Base-by-base conservation (phyloP, 2,888 invertebrate genomes). In the Ellobium chinense region DNA sequence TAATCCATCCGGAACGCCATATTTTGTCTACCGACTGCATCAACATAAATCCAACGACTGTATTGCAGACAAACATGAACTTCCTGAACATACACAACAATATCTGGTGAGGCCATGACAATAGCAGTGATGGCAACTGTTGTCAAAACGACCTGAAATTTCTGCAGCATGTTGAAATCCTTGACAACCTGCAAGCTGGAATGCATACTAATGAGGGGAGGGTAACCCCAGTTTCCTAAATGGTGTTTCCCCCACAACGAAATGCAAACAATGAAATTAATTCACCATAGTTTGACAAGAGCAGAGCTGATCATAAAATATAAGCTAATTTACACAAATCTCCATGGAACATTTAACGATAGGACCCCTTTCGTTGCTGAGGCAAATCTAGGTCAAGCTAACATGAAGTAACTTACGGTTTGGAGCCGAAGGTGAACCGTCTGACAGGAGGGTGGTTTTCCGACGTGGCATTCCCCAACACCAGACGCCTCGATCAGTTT, bases 391-490 rank as follows among this genome's bases (percentile, higher is more conserved):
- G 60, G 39, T 69, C 60, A 69, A 39, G 1, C 14, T 21, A 68
- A 63, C 54, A 1, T 29, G 66, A 24, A 65, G 31, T n/a, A 60
- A 79, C 79, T 79, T 79, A 79, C 79, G 72, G 66, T 72, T 79
- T 56, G 72, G n/a, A 79, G 73, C 73, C 65, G 73, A 73, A 73
- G 79, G 73, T 79, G 73, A 65, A 79, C 72, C 73, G 73, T 79
- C 79, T 24, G 73, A 63, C 62, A 70, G 34, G 46, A 69, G 79
- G 79, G 79, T 79, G 79, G 79, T 79, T 79, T 79, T 79, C 79
- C 79, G 79, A 79, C 79, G 79, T 73, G 79, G 79, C 79, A 79
- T 79, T 79, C 79, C 79, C 73, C 62, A 79, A 73, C 77, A 77
- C 69, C 29, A 27, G 37, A 62, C 39, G 76, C 65, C 65, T 54